Evolutionary conservation across 2,888 invertebrate species (phyloP), one percentile per base, ranked within the genome.

Genomic region (Limenitis camilla): DNA sequence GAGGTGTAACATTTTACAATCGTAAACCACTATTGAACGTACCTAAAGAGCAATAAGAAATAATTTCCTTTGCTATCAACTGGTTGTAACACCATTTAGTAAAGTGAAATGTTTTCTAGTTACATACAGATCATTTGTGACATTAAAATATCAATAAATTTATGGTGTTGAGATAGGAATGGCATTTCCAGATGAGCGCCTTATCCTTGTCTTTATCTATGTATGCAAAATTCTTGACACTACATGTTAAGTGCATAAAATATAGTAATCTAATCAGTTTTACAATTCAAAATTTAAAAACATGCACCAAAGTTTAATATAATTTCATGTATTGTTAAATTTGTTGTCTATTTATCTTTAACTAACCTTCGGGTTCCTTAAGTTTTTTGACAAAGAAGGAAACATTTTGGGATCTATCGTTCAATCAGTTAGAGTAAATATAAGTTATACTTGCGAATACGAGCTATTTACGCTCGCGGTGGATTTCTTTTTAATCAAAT

Each of bases 71-170:
- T 55, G 46, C 6, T 29, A 33, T 5, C 10, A 30, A 2, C 19
- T 29, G 58, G 53, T 55, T 58, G 57, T 73, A 69, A 68, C 65
- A 66, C 58, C 68, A 63, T 74, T 74, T 69, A 59, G 6, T 31
- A 6, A 4, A 40, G n/a, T 36, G 11, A 29, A 48, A 38, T 60
- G 65, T 69, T 71, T 74, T 69, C 72, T 76, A 81, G 79, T 80
- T 80, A 83, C 81, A 77, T 78, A 83, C 84, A 83, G 84, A 85
- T 83, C 81, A 84, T 85, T 84, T 84, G 85, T 82, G 85, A 82
- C 84, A 84, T 83, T 84, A 82, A 82, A 86, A 86, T 86, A 86
- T 85, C 83, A 83, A 84, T 85, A 82, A 67, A 85, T 85, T 85
- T 85, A 86, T 84, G 72, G 82, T 71, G 75, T 72, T 72, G 74